Percentiles rank a stretch among this genome's conserved stretches.
These are phyloP conservation scores for Bolinopsis microptera DNA, from an alignment of 37 sponge, comb jelly and placozoan genomes.

Conservation along the genomic window DNA sequence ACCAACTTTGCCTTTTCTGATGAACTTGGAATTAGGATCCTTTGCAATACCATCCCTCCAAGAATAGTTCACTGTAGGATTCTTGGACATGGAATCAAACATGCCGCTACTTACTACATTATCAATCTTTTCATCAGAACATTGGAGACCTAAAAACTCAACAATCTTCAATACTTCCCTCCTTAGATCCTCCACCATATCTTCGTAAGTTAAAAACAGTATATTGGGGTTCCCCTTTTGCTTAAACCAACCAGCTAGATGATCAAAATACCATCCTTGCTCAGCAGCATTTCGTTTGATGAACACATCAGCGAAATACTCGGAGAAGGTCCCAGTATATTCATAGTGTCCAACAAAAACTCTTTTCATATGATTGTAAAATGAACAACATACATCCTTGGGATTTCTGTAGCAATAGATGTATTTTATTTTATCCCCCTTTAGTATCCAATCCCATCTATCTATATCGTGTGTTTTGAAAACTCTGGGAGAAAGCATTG, in stretches of 20 bases:
- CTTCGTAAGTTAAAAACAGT: conserved; percentile 67
- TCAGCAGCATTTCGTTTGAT: background rate
- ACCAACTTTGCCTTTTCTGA: conserved; percentile 45
- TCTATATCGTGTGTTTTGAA: conserved; percentile 56
- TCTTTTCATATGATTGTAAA: conserved; percentile 53
- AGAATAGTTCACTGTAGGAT: background rate
- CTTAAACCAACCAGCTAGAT: conserved; percentile 68
- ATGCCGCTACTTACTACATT: background rate
- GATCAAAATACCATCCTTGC: conserved; percentile 62
- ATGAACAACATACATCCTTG: conserved; percentile 65
- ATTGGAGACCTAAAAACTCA: background rate
- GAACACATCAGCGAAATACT: conserved; percentile 17
- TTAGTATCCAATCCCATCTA: conserved; percentile 46
- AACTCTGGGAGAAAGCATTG: conserved; percentile 12
- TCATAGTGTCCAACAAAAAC: conserved; percentile 44
- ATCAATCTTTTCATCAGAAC: conserved; percentile 26
- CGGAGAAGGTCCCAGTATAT: background rate
- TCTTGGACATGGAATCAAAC: conserved; percentile 11
- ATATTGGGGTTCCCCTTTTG: conserved; percentile 66
- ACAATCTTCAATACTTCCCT: background rate
- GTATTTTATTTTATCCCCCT: conserved; percentile 31
- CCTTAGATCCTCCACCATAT: conserved; percentile 50
- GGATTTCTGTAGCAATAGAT: conserved; percentile 66
- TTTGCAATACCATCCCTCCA: conserved; percentile 38
- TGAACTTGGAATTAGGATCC: background rate